Evolutionary conservation across 1,140 invertebrate species (phyloP).

Genomic region (Drosophila repleta): DNA sequence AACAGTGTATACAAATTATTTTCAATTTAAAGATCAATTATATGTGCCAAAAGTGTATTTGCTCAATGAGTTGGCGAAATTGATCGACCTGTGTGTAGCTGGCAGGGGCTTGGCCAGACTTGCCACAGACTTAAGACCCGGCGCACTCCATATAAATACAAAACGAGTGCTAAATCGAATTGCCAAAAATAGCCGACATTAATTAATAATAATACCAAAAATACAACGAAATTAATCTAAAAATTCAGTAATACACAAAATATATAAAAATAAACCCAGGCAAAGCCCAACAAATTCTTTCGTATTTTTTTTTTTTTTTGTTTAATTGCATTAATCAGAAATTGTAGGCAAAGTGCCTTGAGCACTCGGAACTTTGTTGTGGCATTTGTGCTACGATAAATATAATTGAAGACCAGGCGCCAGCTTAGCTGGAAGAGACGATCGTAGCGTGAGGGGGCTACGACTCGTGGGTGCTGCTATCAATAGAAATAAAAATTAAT

Average conservation of each 20-base stretch:
- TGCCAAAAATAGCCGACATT: slow-evolving; percentile 61
- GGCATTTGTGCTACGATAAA: slow-evolving; percentile 58
- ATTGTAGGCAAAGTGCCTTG: slow-evolving; percentile 51
- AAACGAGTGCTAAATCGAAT: slow-evolving; percentile 44
- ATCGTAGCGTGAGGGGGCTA: background rate
- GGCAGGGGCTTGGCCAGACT: slow-evolving; percentile 50
- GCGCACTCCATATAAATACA: slow-evolving; percentile 37
- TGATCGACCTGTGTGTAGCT: slow-evolving; percentile 6
- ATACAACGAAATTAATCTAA: slow-evolving; percentile 40
- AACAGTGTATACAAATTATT: slow-evolving; percentile 3
- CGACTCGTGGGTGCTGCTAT: slow-evolving; percentile 58
- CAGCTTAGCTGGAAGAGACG: background rate
- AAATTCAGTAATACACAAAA: slow-evolving; percentile 50
- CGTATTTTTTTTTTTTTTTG: background rate
- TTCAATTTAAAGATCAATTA: slow-evolving; percentile 66
- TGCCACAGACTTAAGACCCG: slow-evolving; percentile 4
- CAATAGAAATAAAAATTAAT: slow-evolving; percentile 60
- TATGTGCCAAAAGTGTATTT: slow-evolving; percentile 37
- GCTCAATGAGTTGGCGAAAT: slow-evolving; percentile 62
- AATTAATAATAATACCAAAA: slow-evolving; percentile 60
- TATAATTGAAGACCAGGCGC: slow-evolving; percentile 36
- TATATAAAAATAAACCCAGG: slow-evolving; percentile 39
- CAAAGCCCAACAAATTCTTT: slow-evolving; percentile 6
- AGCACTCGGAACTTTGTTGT: slow-evolving; percentile 17
- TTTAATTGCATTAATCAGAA: slow-evolving; percentile 51